Base-by-base conservation (phyloP, 1,140 invertebrate species). In the Drosophila lacertosa region DNA sequence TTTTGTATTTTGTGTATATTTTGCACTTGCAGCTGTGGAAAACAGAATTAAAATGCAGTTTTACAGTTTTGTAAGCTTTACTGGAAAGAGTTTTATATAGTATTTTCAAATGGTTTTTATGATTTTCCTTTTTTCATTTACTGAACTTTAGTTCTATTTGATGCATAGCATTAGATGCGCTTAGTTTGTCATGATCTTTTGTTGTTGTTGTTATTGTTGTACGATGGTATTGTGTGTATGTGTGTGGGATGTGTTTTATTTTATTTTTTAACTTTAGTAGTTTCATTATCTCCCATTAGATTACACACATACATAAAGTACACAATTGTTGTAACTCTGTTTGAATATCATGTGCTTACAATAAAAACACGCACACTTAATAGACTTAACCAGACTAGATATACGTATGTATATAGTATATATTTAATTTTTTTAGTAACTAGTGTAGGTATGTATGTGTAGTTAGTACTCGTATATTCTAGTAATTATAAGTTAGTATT, bases 301-400 rank as follows among this genome's bases (percentile, higher is more conserved):
- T 76, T 51, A 75, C n/a, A n/a, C n/a, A 75, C 55, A 67, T 50
- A 55, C 48, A 58, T 57, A 58, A 57, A 74, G n/a, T 22, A 65
- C 54, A 44, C 51, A 50, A 44, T 33, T 48, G 59, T 33, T 48
- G 59, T 48, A 69, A 64, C 33, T 69, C 40, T 57, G 33, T 51
- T 59, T 74, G 65, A 81, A 84, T 81, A 86, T 83, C 71, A 68
- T 86, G 54, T 77, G 50, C 63, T 60, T 69, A 83, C 80, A 83
- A 66, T 83, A 86, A 83, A 86, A 83, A 86, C 81, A 76, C 83
- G 76, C 80, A 83, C 76, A 83, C 68, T 80, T 72, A 83, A 47
- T 80, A 63, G 67, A 80, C 80, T 84, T 86, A 76, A 60, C 54
- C 63, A 32, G 22, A 71, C 51, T 70, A 69, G 47, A 22, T 35